Evolutionary conservation across 2,797 vertebrate genomes (phyloP), one percentile per base, ranked within the genome.

Genomic region (Enteromius trimaculatus): DNA sequence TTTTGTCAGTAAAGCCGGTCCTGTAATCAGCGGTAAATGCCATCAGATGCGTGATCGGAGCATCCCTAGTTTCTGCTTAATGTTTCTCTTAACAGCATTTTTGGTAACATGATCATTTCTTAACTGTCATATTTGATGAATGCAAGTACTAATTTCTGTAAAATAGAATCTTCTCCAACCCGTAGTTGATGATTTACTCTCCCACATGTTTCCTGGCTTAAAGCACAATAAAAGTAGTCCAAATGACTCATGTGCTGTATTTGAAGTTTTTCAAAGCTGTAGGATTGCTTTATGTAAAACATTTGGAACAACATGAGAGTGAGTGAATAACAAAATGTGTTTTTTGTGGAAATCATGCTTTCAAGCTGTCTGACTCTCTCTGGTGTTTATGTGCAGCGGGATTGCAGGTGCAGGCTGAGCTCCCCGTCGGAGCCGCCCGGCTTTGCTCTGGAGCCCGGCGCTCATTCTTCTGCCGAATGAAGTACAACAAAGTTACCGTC

Each of bases 401-500:
- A 88, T 93, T 98, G 78, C 97, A 96, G 94, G 95, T 97, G 66
- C 96, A 95, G 87, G 93, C 95, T 83, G 95, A 96, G 91, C 94
- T 97, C 82, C 95, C 95, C 34, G 89, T 93, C 7, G 93, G 95
- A 76, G 92, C 94, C 9, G 89, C 93, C 3, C 93, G 91, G 8
- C 90, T 98, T 71, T 96, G 95, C 90, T 95, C 97, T 1, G 97
- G 97, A 1, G 96, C 96, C 23, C 95, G 97, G 0, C 95, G 97
- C 74, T 98, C 97, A 51, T 99, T 99, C 91, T 98, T 99, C 92
- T 99, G 96, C 85, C 95, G 97, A 69, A 97, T 99, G 89, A 98
- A 96, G 90, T 96, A 92, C 85, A 96, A 95, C 89, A 95, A 96
- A 90, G 84, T 92, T 44, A 86, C 91, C 0, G 89, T 97, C 37